A percentile compares a stretch with the other conserved stretches of the same genome.
Evolutionary conservation across 2,797 vertebrate species (phyloP).

Genomic region (Rhincodon typus): DNA sequence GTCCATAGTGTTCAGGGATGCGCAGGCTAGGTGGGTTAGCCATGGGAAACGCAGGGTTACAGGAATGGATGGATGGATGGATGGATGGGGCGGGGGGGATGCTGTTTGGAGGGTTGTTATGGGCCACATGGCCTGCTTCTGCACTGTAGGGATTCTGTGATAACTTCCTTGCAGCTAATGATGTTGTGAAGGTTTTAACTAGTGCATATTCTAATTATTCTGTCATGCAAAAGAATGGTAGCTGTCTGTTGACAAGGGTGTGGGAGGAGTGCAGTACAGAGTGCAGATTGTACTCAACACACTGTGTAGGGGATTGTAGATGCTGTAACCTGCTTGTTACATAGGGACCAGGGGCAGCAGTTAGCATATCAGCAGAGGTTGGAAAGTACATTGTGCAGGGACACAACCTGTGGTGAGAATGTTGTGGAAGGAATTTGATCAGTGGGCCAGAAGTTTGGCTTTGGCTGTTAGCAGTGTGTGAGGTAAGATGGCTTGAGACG

Average conservation of each 20-base stretch:
- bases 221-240: not conserved
- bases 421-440: not conserved
- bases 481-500: not conserved
- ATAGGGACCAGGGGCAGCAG: not conserved
- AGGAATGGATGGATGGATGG: too few species aligned
- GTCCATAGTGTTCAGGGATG: too few species aligned
- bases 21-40: too few species aligned
- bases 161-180: not conserved
- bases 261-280: not conserved
- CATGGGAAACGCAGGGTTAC: too few species aligned
- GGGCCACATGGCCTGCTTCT: too few species aligned
- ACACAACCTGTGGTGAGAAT: not conserved
- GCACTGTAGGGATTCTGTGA: too few species aligned
- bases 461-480: not conserved
- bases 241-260: not conserved
- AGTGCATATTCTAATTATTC: slow-evolving; percentile 7
- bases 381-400: not conserved
- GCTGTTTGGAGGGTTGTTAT: too few species aligned
- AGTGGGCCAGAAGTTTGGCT: not conserved
- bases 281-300: not conserved
- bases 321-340: not conserved
- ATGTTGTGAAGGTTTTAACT: not conserved
- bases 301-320: not conserved
- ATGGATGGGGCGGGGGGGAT: too few species aligned
- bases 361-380: not conserved